Evolutionary conservation across 2,888 invertebrate genomes (phyloP).

Genomic region (Alviniconcha strummeri): DNA sequence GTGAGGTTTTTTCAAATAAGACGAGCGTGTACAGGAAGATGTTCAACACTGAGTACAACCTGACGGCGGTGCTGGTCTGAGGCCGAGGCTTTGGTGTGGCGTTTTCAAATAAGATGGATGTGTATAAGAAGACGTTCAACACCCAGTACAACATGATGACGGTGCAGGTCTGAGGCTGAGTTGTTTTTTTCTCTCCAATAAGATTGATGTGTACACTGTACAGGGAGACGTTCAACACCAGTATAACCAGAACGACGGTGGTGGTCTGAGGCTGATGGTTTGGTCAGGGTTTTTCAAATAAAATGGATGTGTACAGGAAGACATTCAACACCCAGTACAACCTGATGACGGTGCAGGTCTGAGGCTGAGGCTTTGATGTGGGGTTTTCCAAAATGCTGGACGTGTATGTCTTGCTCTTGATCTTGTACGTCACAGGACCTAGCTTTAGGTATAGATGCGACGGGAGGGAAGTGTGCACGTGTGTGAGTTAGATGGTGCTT

Average conservation of each 20-base stretch:
- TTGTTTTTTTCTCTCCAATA: neutral
- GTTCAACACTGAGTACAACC: conserved; percentile 37
- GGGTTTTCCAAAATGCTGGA: too few relatives aligned
- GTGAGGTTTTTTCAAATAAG: neutral
- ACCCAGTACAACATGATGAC: conserved; percentile 33
- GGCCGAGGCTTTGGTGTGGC: too few relatives aligned
- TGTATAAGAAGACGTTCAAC: conserved; percentile 35
- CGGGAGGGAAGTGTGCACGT: too few relatives aligned
- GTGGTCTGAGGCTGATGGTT: conserved; percentile 5
- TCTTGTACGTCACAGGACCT: too few relatives aligned
- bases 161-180: neutral
- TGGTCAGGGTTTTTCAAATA: too few relatives aligned
- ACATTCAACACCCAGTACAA: conserved; percentile 39
- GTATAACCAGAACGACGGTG: conserved; percentile 31
- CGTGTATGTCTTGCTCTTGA: too few relatives aligned
- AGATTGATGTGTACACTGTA: conserved; percentile 36
- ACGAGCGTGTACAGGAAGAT: conserved; percentile 34
- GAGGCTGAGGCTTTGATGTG: too few relatives aligned
- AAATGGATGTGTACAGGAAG: conserved; percentile 35
- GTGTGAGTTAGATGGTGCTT: too few relatives aligned
- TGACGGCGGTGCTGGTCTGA: conserved; percentile 16
- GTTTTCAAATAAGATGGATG: too few relatives aligned
- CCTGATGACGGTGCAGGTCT: conserved; percentile 15
- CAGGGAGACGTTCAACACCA: conserved; percentile 34
- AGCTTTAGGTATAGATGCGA: too few relatives aligned